Evolutionary conservation across 2,888 invertebrate genomes (phyloP).

Genomic region (Busseola fusca): DNA sequence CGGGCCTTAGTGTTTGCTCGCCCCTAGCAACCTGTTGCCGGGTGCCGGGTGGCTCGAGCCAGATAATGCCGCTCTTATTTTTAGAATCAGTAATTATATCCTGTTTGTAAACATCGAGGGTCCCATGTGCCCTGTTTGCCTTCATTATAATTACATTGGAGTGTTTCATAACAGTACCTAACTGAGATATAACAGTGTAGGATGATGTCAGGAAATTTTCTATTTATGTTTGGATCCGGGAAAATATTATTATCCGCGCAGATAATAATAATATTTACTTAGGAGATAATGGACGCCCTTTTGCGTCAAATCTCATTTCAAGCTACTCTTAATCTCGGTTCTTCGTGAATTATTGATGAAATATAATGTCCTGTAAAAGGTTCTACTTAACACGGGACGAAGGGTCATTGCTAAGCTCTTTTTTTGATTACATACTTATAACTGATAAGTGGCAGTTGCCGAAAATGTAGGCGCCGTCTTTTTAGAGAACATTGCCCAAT

Average conservation of each 20-base stretch:
- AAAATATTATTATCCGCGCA: conserved; percentile 20
- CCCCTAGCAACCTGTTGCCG: conserved; percentile 54
- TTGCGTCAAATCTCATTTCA: conserved; percentile 28
- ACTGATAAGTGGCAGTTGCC: background rate
- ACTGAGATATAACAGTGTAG: background rate
- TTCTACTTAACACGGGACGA: conserved; percentile 13
- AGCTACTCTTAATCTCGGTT: conserved; percentile 28
- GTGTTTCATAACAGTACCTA: conserved; percentile 24
- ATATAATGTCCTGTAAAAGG: conserved; percentile 28
- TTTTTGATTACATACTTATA: conserved; percentile 15
- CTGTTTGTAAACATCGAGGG: conserved; percentile 45
- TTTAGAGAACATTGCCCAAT: conserved; percentile 9
- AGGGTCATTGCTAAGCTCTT: conserved; percentile 18
- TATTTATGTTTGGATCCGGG: background rate
- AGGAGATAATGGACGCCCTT: conserved; percentile 4
- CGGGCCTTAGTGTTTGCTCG: conserved; percentile 47
- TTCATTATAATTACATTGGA: conserved; percentile 36
- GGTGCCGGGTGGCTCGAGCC: conserved; percentile 33
- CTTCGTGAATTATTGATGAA: conserved; percentile 47
- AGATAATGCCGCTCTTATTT: conserved; percentile 47
- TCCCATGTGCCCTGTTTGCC: conserved; percentile 31
- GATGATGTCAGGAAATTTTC: background rate
- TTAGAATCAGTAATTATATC: conserved; percentile 52
- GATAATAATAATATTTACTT: no score
- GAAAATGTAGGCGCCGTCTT: conserved; percentile 22